phyloP scores from a whole-genome alignment of 2,797 vertebrate species.

The Australoheros facetus region DNA sequence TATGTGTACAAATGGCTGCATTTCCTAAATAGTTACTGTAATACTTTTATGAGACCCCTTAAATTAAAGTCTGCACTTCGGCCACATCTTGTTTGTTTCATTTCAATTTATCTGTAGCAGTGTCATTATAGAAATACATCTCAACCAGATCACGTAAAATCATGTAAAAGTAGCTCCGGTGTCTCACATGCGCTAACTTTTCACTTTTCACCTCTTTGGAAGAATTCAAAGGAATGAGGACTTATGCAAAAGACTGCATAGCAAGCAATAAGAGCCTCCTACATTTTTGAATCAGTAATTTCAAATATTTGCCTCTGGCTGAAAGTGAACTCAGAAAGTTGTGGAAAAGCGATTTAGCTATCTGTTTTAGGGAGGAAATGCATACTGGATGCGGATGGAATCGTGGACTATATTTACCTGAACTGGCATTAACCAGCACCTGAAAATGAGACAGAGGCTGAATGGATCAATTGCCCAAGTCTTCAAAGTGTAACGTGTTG shows the following conservation, averaged over 20 bases:
- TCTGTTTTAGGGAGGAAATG: background rate
- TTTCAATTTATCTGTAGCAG: background rate
- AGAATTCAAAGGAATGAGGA: background rate
- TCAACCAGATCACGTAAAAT: fast-evolving
- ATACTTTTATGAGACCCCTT: background rate
- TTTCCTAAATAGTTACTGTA: background rate
- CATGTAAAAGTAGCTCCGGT: background rate
- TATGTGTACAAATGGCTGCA: background rate
- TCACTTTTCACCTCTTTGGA: background rate
- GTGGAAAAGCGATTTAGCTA: background rate
- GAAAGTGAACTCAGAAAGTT: background rate
- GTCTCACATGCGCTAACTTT: background rate
- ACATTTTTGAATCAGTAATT: background rate
- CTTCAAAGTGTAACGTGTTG: background rate
- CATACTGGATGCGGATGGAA: background rate
- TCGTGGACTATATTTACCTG: background rate
- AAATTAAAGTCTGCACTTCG: too few relatives aligned
- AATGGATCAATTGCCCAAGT: background rate
- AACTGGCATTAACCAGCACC: background rate
- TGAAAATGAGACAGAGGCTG: background rate
- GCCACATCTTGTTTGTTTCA: background rate
- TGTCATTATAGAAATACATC: background rate
- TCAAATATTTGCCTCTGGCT: background rate
- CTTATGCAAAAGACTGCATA: background rate
- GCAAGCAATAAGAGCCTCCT: background rate